Percentiles rank a stretch among this genome's conserved stretches.
phyloP scores from a whole-genome alignment of 2,888 invertebrate genomes.

The Ochlodes sylvanus region DNA sequence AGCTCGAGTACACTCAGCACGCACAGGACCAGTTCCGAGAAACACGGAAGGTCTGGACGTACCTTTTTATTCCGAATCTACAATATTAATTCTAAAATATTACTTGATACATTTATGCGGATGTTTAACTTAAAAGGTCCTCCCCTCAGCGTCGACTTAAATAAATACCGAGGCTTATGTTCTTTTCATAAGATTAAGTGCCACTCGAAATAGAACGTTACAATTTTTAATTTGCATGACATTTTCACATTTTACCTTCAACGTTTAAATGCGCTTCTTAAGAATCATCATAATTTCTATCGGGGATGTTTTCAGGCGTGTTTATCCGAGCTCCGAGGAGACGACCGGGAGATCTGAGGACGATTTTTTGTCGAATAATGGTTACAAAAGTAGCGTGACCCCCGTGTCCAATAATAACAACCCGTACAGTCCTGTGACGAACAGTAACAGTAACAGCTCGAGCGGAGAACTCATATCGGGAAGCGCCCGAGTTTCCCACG shows the following conservation, averaged over 20 bases:
- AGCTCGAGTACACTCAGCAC: slow-evolving; percentile 85
- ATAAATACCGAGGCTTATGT: slow-evolving; percentile 39
- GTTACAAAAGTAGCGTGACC: slow-evolving; percentile 73
- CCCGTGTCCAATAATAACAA: slow-evolving; percentile 76
- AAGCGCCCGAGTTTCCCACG: slow-evolving; percentile 87
- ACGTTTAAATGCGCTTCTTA: slow-evolving; percentile 36
- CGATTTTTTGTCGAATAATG: slow-evolving; percentile 76
- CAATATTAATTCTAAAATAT: slow-evolving; percentile 20
- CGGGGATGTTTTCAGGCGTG: slow-evolving; percentile 60
- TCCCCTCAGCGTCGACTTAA: slow-evolving; percentile 38
- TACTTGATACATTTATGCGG: slow-evolving; percentile 30
- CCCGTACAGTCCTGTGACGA: slow-evolving; percentile 79
- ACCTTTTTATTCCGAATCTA: slow-evolving; percentile 8
- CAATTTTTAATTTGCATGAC: slow-evolving; percentile 41
- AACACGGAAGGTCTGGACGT: slow-evolving; percentile 68
- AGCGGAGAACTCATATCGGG: slow-evolving; percentile 81
- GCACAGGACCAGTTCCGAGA: slow-evolving; percentile 81
- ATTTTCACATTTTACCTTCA: slow-evolving; percentile 37
- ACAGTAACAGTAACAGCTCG: slow-evolving; percentile 82
- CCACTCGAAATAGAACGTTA: slow-evolving; percentile 41
- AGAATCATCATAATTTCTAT: slow-evolving; percentile 30
- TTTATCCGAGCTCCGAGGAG: slow-evolving; percentile 77
- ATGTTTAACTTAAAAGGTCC: slow-evolving; percentile 33
- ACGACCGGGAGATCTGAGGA: slow-evolving; percentile 63
- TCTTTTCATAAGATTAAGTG: slow-evolving; percentile 39